A percentile compares a stretch with the other conserved stretches of the same genome.
Evolutionary conservation across 1,140 invertebrate genomes (phyloP).

Genomic region (Drosophila dunni): DNA sequence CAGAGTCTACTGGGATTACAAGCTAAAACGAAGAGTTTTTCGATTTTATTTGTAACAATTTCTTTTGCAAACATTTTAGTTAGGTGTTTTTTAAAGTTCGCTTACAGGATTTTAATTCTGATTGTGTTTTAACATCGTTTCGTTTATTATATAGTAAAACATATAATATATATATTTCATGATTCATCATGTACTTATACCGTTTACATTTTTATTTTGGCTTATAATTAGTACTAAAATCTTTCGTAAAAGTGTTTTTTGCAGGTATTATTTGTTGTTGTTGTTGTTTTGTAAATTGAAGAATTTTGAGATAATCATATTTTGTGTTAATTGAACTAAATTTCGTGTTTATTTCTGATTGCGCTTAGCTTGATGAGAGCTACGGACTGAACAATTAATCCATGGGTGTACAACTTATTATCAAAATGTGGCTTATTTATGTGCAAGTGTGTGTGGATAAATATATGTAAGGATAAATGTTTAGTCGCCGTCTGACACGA

Average conservation of each 20-base stretch:
- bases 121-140: slow-evolving; percentile 53
- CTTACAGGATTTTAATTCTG: slow-evolving; percentile 19
- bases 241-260: slow-evolving; percentile 50
- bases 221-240: slow-evolving; percentile 75
- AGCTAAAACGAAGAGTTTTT: slow-evolving; percentile 44
- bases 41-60: slow-evolving; percentile 53
- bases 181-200: slow-evolving; percentile 28
- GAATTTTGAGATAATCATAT: slow-evolving; percentile 21
- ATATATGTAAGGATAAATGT: slow-evolving; percentile 52
- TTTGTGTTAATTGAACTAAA: slow-evolving; percentile 12
- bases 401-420: slow-evolving; percentile 40
- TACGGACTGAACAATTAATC: slow-evolving; percentile 46
- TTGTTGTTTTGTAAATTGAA: slow-evolving; percentile 37
- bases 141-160: slow-evolving; percentile 63
- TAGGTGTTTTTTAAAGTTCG: slow-evolving; percentile 32
- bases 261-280: slow-evolving; percentile 13
- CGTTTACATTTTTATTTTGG: slow-evolving; percentile 44
- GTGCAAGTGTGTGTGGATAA: slow-evolving; percentile 41
- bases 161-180: slow-evolving; percentile 44
- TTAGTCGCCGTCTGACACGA: slow-evolving; percentile 3
- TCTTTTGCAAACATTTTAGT: slow-evolving; percentile 23
- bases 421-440: slow-evolving; percentile 30
- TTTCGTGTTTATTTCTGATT: slow-evolving; percentile 6
- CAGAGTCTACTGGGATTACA: slow-evolving; percentile 32
- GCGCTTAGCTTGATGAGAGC: slow-evolving; percentile 21